Percentiles rank a stretch among this genome's conserved stretches.
Conservation (phyloP, 2,888 invertebrate genomes). For the Harpalus rubripes region DNA sequence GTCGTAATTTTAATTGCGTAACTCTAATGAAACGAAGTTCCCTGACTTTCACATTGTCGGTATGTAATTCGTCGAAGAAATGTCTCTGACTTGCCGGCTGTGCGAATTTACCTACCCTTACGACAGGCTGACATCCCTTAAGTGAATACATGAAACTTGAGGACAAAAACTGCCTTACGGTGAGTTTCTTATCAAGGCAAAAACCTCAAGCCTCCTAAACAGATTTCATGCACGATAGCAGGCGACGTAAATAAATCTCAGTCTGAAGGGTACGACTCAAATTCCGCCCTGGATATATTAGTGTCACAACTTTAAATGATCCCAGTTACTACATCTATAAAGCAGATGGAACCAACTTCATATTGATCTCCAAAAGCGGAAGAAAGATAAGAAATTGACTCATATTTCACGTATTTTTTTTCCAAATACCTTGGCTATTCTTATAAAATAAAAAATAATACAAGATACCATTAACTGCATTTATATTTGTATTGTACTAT, state of each 20-base stretch:
- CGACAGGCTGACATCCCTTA: conserved; percentile 33
- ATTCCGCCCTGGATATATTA: conserved; percentile 29
- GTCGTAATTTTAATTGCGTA: too few species aligned
- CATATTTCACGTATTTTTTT: background rate
- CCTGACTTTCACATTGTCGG: too few species aligned
- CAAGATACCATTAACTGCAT: too few species aligned
- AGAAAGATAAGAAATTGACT: background rate
- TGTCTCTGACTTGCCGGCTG: background rate
- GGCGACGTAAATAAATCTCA: conserved; percentile 46
- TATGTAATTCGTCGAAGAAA: background rate
- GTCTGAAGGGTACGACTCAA: conserved; percentile 27
- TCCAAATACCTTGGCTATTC: too few species aligned
- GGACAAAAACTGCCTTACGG: conserved; percentile 40
- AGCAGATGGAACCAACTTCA: conserved; percentile 9
- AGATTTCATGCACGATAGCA: conserved; percentile 50
- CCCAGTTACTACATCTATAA: conserved; percentile 37
- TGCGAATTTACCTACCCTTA: conserved; percentile 43
- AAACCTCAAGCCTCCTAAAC: conserved; percentile 35
- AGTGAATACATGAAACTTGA: conserved; percentile 56
- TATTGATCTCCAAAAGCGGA: background rate
- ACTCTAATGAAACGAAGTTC: too few species aligned
- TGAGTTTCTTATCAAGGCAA: conserved; percentile 45
- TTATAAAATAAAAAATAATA: too few species aligned
- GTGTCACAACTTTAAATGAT: conserved; percentile 41
- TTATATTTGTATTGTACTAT: too few species aligned